Base-by-base conservation (phyloP, 1,140 invertebrate genomes). In the Drosophila erecta region DNA sequence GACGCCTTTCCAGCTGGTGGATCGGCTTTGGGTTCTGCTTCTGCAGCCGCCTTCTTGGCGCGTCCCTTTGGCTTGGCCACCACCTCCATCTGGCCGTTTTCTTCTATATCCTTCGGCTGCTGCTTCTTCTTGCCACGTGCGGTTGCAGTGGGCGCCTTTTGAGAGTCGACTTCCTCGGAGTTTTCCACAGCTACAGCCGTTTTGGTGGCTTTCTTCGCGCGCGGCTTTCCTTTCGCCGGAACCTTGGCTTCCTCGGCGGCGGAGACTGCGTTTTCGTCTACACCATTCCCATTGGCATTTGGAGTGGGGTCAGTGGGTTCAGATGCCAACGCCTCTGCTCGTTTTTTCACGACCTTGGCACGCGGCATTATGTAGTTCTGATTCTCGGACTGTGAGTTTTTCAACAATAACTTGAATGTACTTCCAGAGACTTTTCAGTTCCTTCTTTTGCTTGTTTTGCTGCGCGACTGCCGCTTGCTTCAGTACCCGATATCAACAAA, bases 301-400 rank as follows among this genome's bases (percentile, higher is more conserved):
- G 50, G 49, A 72, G 72, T 78, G 56, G 53, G 47, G 43, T 50
- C 40, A 12, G 47, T 5, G 22, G 55, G 22, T 11, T 60, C 72
- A 15, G 33, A 35, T 12, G 35, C 22, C 10, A 20, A 27, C 27
- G 47, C 17, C 35, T 59, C 54, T 17, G 27, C 41, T 76, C 55
- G 59, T 49, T 89, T 87, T 55, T 71, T 79, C 41, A 47, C 40
- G 15, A 56, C 15, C 67, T 86, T 86, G 24, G 37, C 62, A 20
- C 83, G 83, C 15, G 79, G 83, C 83, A 86, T 86, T 35, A 35
- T 70, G 15, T 10, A 61, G 35, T 47, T 14, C 17, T 12, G n/a
- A 2, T 1, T 4, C 1, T 22, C 27, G 43, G 10, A 30, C 30
- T 30, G 30, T 3, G 8, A 30, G 8, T 8, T 30, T 30, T 43